Conservation (phyloP, 2,113 vertebrate genomes). For the Ramphastos sulfuratus region DNA sequence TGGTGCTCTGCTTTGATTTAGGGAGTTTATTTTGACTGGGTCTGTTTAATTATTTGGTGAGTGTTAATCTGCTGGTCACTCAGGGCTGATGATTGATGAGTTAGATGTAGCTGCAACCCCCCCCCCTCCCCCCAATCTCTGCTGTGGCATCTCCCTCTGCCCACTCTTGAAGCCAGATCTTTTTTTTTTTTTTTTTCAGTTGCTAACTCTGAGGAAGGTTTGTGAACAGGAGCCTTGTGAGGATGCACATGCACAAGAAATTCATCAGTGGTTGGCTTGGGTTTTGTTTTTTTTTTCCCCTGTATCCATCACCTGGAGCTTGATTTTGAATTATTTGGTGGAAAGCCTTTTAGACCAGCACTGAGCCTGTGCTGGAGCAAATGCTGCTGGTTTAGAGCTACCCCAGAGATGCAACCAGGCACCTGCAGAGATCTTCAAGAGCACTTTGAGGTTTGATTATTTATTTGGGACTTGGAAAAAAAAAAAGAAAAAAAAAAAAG, state of each 20-base stretch:
- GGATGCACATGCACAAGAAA: background rate
- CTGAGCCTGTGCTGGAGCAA: background rate
- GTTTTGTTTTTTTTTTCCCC: background rate
- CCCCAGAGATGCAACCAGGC: background rate
- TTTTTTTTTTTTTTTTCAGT: slow-evolving; percentile 24
- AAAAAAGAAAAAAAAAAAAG: too few relatives aligned
- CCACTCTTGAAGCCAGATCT: background rate
- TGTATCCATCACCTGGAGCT: slow-evolving; percentile 8
- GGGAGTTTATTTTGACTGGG: background rate
- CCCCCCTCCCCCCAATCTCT: too few relatives aligned
- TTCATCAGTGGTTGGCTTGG: background rate
- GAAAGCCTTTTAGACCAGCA: background rate
- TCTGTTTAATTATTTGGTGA: background rate
- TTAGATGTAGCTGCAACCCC: background rate
- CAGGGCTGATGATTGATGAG: background rate
- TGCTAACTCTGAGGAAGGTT: background rate
- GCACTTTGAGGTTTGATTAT: background rate
- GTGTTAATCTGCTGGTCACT: background rate
- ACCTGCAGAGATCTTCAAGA: background rate
- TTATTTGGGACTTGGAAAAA: background rate
- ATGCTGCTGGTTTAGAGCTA: background rate
- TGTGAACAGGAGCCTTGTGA: background rate
- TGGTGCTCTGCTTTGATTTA: background rate
- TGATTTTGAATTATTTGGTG: background rate
- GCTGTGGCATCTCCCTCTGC: background rate